These are phyloP conservation scores for Tanypteryx hageni DNA, from an alignment of 2,888 invertebrate species.

Conservation along the genomic window DNA sequence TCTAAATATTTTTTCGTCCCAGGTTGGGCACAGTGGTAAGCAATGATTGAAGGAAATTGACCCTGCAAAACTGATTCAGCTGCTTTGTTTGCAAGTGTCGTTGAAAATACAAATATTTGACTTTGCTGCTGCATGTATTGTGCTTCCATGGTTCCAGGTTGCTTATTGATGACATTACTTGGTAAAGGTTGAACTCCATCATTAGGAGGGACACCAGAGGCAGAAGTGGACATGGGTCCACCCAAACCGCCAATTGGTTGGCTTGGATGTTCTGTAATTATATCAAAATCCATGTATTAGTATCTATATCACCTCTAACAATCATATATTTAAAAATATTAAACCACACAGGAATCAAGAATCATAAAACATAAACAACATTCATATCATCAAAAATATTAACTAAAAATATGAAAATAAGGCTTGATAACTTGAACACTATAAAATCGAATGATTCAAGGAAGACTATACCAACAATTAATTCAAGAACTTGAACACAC, in stretches of 20 bases:
- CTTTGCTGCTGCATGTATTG: slow-evolving; percentile 96
- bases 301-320: no score
- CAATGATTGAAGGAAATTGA: slow-evolving; percentile 93
- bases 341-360: no score
- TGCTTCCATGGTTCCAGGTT: slow-evolving; percentile 87
- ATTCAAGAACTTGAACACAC: no score
- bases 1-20: slow-evolving; percentile 96
- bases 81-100: slow-evolving; percentile 94
- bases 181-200: slow-evolving; percentile 83
- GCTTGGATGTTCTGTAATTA: slow-evolving; percentile 40
- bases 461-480: no score
- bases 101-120: slow-evolving; percentile 98
- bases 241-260: slow-evolving; percentile 44
- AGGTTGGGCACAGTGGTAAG: slow-evolving; percentile 96
- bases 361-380: no score
- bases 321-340: no score
- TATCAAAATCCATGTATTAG: background rate
- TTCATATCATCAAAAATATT: no score
- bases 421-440: no score
- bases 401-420: no score
- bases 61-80: slow-evolving; percentile 94
- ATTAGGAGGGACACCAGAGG: slow-evolving; percentile 68
- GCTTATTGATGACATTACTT: slow-evolving; percentile 87
- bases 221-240: slow-evolving; percentile 66
- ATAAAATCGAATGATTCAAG: no score